These are phyloP conservation scores for Oryzaephilus surinamensis DNA, from an alignment of 1,140 invertebrate genomes.

Conservation along the genomic window DNA sequence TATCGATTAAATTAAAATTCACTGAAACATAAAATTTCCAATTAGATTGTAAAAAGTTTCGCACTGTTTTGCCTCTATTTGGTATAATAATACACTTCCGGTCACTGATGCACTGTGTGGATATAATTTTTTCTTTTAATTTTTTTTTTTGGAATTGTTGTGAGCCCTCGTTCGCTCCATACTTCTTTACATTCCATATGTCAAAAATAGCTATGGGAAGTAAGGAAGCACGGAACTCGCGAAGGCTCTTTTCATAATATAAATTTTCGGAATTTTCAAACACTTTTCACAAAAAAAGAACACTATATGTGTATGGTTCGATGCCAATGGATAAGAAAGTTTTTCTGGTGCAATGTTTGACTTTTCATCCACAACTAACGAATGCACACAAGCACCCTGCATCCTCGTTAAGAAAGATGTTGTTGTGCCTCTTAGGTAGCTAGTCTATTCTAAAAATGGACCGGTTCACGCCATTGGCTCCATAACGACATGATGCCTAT, in stretches of 20 bases:
- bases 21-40: conserved; percentile 12
- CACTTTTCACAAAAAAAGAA: neutral
- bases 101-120: conserved; percentile 8
- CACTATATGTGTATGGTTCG: too few species aligned
- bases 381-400: too few species aligned
- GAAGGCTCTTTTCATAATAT: conserved; percentile 44
- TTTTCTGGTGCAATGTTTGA: conserved; percentile 12
- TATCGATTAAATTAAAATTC: conserved; percentile 1
- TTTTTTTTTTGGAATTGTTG: conserved; percentile 1
- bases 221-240: conserved; percentile 88
- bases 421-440: conserved; percentile 23
- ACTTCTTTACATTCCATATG: conserved; percentile 98
- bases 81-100: conserved; percentile 6
- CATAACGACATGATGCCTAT: neutral
- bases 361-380: conserved; percentile 33
- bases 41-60: conserved; percentile 4
- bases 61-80: neutral
- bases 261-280: neutral
- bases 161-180: conserved; percentile 59
- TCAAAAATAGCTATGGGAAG: conserved; percentile 79
- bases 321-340: neutral
- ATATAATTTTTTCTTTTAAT: too few species aligned
- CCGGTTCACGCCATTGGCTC: conserved; percentile 33
- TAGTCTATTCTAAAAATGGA: conserved; percentile 52
- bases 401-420: conserved; percentile 10